Evolutionary conservation across 2,888 invertebrate species (phyloP).

Genomic region (Corbicula japonica): DNA sequence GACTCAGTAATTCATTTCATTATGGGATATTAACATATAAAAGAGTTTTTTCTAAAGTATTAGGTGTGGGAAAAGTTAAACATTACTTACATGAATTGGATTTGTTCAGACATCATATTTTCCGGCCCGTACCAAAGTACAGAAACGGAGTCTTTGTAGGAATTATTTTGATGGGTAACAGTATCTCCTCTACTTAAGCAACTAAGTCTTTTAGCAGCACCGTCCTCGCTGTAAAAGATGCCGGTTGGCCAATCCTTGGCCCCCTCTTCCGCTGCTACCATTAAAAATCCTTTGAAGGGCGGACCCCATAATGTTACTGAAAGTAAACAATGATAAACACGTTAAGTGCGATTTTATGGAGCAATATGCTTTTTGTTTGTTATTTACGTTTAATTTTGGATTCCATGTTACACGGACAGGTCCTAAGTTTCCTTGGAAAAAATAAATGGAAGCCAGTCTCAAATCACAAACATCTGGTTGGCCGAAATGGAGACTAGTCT

Average conservation of each 20-base stretch:
- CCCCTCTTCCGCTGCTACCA: slow-evolving; percentile 72
- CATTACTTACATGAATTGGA: slow-evolving; percentile 71
- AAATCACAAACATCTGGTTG: too few species aligned
- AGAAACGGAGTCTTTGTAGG: slow-evolving; percentile 71
- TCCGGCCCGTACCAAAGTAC: slow-evolving; percentile 73
- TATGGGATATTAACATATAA: too few species aligned
- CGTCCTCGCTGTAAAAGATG: slow-evolving; percentile 68
- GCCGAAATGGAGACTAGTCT: too few species aligned
- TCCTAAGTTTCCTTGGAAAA: too few species aligned
- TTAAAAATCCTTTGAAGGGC: slow-evolving; percentile 73
- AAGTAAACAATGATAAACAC: slow-evolving; percentile 12
- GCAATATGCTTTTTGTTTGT: too few species aligned
- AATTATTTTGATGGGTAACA: slow-evolving; percentile 69
- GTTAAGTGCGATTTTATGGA: too few species aligned
- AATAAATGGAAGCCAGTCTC: too few species aligned
- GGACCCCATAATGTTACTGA: slow-evolving; percentile 74
- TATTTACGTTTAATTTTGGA: too few species aligned
- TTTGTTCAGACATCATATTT: slow-evolving; percentile 64
- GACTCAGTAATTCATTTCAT: too few species aligned
- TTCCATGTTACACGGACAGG: too few species aligned
- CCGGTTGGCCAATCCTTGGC: slow-evolving; percentile 74
- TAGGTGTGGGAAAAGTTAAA: too few species aligned
- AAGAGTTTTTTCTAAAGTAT: too few species aligned
- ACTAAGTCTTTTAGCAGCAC: slow-evolving; percentile 57
- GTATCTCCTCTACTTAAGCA: slow-evolving; percentile 67